Conservation (phyloP, 2,113 vertebrate genomes). For the Grus americana region DNA sequence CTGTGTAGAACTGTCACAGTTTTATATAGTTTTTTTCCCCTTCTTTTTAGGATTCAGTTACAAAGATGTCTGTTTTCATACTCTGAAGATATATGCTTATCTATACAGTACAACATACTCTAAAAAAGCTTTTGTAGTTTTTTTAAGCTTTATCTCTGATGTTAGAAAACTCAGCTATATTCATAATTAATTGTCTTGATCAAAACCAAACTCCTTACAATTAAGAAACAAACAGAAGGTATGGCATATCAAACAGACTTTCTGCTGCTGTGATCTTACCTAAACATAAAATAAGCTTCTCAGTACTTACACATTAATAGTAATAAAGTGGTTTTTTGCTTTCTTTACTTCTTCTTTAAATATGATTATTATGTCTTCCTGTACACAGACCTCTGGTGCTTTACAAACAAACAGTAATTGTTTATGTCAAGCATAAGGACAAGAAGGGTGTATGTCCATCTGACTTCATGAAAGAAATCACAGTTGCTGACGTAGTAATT, state of each 20-base stretch:
- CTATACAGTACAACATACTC: conserved; percentile 9
- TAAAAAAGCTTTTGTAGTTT: conserved; percentile 36
- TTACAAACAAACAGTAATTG: not conserved
- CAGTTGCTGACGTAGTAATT: not conserved
- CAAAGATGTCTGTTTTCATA: conserved; percentile 16
- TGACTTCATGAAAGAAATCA: not conserved
- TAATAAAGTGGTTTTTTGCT: not conserved
- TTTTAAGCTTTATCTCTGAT: conserved; percentile 45
- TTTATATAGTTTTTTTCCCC: not conserved
- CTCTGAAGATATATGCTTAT: conserved; percentile 17
- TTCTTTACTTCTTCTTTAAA: not conserved
- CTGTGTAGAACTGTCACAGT: not conserved
- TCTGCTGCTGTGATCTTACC: conserved; percentile 51
- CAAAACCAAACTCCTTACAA: conserved; percentile 55
- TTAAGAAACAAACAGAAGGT: conserved; percentile 65
- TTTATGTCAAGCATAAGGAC: not conserved
- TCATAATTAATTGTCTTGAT: conserved; percentile 64
- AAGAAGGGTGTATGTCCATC: not conserved
- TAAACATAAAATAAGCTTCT: conserved; percentile 43
- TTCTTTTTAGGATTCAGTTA: conserved; percentile 18
- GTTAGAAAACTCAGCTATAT: conserved; percentile 38
- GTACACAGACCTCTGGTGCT: not conserved
- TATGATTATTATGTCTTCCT: not conserved
- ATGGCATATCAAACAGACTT: conserved; percentile 64
- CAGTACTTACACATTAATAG: not conserved